Evolutionary conservation across 1,140 invertebrate species (phyloP), one percentile per base, ranked within the genome.

Genomic region (Sitophilus oryzae): DNA sequence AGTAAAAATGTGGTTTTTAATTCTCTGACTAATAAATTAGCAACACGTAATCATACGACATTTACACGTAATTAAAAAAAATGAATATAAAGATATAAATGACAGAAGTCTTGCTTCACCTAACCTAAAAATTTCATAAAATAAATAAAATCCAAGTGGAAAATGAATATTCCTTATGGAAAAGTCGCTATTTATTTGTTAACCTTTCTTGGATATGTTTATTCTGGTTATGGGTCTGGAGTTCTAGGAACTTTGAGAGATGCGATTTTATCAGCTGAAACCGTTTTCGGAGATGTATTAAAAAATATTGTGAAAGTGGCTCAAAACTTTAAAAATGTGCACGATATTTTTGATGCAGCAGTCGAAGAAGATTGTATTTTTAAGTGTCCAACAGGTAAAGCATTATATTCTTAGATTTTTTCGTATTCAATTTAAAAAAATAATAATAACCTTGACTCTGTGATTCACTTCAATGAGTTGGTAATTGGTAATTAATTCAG

Each of bases 331-430:
- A 81, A 81, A 61, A 82, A 81, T 3, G 77, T 90, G 34, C 85
- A 91, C 64, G 86, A 91, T 54, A 82, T 91, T 3, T 84, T 91
- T 52, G 84, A 91, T 70, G 85, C 86, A 3, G 86, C 88, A 10
- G 82, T 90, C 9, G 88, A 90, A 63, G 89, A 93, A 69, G 78
- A 85, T 41, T 93, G 89, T 64, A 71, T 85, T 22, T 91, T 80
- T 68, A 73, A 78, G 50, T 93, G 89, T 71, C 83, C 85, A 5
- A 62, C 57, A 36, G 85, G 88, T 82, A 74, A 72, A 67, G n/a
- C n/a, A n/a, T n/a, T n/a, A n/a, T n/a, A n/a, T n/a, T n/a, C n/a
- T n/a, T n/a, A n/a, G n/a, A n/a, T n/a, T n/a, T n/a, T n/a, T n/a
- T n/a, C n/a, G n/a, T n/a, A n/a, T n/a, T n/a, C n/a, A n/a, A n/a